Evolutionary conservation across 2,888 invertebrate genomes (phyloP), one percentile per base, ranked within the genome.

Genomic region (Dendrolimus pini): DNA sequence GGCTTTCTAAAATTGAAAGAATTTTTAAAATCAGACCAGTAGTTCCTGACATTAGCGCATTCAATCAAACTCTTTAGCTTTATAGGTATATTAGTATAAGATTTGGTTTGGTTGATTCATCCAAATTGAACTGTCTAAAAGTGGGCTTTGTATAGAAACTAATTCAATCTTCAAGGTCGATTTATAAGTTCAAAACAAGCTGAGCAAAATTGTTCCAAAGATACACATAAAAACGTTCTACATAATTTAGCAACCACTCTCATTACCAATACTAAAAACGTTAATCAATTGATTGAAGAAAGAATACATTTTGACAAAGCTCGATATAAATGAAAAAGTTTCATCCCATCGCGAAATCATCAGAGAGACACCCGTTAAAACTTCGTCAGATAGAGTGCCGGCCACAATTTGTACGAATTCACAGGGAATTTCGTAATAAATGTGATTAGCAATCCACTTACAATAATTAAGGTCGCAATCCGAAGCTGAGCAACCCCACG

Each of bases 371-470:
- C 47, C 47, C 47, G 47, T 47, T 47, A 47, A 47, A 47, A 9
- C 47, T 47, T 47, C 47, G 47, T 47, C 47, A 47, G 47, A 53
- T 53, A 53, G 10, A 56, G 54, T 52, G 57, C 56, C 53, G 52
- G 52, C 58, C 57, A 61, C 64, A 65, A 59, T 61, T 62, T 62
- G 61, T 63, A 57, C 62, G 62, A 69, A 69, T 47, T 47, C 66
- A 64, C 68, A 62, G 62, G 59, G 63, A 65, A 69, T 70, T 69
- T 66, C 62, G 62, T 10, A 47, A 80, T 78, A 82, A 80, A 78
- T 74, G 71, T 77, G 73, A 82, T 83, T 82, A 79, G 74, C 75
- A 78, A 80, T 79, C 81, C 82, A 81, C 82, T 85, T 78, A 79
- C 78, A 70, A 77, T 82, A 80, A 85, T 85, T 79, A 82, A 80